Evolutionary conservation across 2,113 vertebrate species (phyloP).

Genomic region (Hypanus sabinus): DNA sequence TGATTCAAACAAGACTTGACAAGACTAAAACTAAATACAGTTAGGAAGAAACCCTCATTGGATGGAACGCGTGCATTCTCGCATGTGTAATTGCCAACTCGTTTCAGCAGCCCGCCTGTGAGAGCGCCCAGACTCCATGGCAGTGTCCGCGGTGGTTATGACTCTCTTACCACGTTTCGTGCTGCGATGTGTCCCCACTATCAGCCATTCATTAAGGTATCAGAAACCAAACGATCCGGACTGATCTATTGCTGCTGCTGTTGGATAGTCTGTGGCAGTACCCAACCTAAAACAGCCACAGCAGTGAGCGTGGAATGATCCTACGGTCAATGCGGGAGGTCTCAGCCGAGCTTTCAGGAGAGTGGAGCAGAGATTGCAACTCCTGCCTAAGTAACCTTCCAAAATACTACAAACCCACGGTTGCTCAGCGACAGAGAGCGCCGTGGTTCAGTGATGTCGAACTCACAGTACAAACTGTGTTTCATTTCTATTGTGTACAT

Average conservation of each 20-base stretch:
- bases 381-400: too few species aligned
- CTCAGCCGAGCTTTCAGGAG: neutral
- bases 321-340: neutral
- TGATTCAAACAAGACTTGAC: too few species aligned
- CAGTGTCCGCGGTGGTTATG: too few species aligned
- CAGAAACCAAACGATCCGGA: neutral
- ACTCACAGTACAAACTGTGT: neutral
- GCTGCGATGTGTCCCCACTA: neutral
- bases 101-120: too few species aligned
- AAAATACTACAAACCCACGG: neutral
- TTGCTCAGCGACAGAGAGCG: neutral
- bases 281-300: neutral
- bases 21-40: too few species aligned
- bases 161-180: neutral
- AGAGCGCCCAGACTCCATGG: too few species aligned
- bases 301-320: neutral
- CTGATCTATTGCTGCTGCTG: neutral
- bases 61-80: too few species aligned
- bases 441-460: neutral
- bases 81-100: too few species aligned
- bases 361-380: neutral
- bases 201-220: neutral
- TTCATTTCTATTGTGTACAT: neutral
- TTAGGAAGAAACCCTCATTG: too few species aligned
- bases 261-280: neutral